Base-by-base conservation (phyloP, 2,888 invertebrate species). In the Trimorus sp. region DNA sequence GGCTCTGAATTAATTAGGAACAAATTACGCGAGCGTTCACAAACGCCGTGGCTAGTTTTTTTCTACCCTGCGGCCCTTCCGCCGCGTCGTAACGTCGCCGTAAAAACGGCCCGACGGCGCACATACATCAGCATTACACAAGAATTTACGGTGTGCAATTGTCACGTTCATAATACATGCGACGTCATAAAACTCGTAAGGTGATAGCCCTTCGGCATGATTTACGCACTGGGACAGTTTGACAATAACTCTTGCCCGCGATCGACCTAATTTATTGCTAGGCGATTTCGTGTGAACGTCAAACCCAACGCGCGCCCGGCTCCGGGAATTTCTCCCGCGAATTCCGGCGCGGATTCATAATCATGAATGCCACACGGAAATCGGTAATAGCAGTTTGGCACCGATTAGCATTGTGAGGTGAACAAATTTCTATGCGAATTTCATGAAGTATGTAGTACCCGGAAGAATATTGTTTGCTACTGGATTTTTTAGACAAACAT, bases 91-190 rank as follows among this genome's bases (percentile, higher is more conserved):
- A 73, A 69, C 51, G 76, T 69, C 58, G 77, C 48, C 70, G 48
- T 77, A 78, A 82, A 78, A 82, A 74, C 63, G 69, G 54, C 78
- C 45, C 59, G 49, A 54, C 59, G 70, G 60, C 37, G 74, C 63
- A 58, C 78, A 77, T 82, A 70, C 74, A 75, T 77, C 82, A 78
- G 63, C 78, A 68, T 79, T 79, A 79, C 75, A 75, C 69, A 66
- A 71, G 66, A 82, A 82, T 82, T 82, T 78, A 82, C 70, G 82
- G 82, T 78, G 70, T 66, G 78, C 82, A 82, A 82, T 82, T 78
- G 82, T 82, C 75, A 82, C 75, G 79, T 65, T 66, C 70, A 78
- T 82, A 82, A 82, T 79, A 59, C 82, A 79, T 59, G 79, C 70
- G 60, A 78, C 75, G 79, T 79, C 79, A 78, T 82, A 82, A 82